These are phyloP conservation scores for Halocynthia aurantium DNA, from an alignment of 23 tunicate genomes.

Conservation along the genomic window DNA sequence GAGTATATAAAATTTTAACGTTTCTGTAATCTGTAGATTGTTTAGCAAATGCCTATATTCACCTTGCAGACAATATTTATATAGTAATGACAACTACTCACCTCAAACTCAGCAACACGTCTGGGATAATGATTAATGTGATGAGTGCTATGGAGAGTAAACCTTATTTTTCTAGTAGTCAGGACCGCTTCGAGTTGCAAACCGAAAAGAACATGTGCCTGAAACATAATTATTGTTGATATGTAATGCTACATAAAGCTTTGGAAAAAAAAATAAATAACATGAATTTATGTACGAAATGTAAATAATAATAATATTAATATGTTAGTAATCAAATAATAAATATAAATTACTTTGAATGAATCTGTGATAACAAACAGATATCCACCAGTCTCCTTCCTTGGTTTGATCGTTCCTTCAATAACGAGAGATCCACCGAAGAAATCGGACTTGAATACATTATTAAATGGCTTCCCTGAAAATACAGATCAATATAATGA, in stretches of 20 bases:
- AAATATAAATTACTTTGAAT: neutral
- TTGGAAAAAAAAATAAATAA: too few species aligned
- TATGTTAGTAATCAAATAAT: neutral
- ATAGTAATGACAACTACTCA: neutral
- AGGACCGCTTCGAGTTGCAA: neutral
- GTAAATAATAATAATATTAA: neutral
- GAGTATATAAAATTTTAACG: too few species aligned
- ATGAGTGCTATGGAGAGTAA: neutral
- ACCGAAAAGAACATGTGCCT: neutral
- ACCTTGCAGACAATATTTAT: too few species aligned
- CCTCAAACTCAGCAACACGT: neutral
- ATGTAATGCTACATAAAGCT: too few species aligned
- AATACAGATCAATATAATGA: neutral
- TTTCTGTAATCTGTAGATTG: too few species aligned
- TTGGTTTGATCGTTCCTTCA: constrained; percentile 1
- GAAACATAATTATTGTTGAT: too few species aligned
- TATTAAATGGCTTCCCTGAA: neutral
- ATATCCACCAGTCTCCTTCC: neutral
- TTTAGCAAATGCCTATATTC: too few species aligned
- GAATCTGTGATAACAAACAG: constrained; percentile 1
- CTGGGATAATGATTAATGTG: neutral
- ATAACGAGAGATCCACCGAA: neutral
- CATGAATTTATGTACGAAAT: neutral
- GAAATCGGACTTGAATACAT: neutral
- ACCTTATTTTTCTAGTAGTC: too few species aligned